These are phyloP conservation scores for Samia ricini DNA, from an alignment of 1,140 invertebrate species.

Conservation along the genomic window DNA sequence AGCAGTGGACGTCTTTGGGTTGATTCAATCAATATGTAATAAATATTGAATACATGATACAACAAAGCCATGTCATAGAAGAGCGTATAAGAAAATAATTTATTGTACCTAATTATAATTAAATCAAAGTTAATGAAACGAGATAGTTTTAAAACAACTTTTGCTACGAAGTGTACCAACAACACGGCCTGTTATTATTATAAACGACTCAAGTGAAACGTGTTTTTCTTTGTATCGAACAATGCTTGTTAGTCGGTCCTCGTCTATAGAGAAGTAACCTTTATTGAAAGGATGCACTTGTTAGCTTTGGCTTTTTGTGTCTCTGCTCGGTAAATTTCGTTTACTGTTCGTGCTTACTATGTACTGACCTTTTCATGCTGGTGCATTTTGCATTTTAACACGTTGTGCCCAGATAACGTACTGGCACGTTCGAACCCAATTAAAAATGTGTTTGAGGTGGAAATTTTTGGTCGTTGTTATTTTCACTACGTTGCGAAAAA, in stretches of 20 bases:
- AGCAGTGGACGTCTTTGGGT: too few species aligned
- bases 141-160: constrained; percentile 3
- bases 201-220: constrained; percentile 27
- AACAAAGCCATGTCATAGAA: too few species aligned
- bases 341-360: neutral
- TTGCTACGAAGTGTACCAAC: neutral
- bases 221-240: constrained; percentile 28
- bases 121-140: neutral
- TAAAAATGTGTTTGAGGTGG: neutral
- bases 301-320: constrained; percentile 12
- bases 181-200: constrained; percentile 19
- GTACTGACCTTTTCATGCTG: neutral
- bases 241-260: constrained; percentile 17
- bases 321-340: neutral
- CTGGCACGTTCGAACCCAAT: neutral
- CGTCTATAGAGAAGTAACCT: constrained; percentile 15
- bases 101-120: constrained; percentile 2
- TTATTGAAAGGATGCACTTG: constrained; percentile 15
- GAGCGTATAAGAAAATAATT: neutral
- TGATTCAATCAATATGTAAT: too few species aligned
- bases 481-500: neutral
- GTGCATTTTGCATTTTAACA: neutral
- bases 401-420: neutral
- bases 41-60: too few species aligned
- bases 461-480: neutral